Conservation (phyloP, 2,888 invertebrate species). For the Tryphoninae sp. region DNA sequence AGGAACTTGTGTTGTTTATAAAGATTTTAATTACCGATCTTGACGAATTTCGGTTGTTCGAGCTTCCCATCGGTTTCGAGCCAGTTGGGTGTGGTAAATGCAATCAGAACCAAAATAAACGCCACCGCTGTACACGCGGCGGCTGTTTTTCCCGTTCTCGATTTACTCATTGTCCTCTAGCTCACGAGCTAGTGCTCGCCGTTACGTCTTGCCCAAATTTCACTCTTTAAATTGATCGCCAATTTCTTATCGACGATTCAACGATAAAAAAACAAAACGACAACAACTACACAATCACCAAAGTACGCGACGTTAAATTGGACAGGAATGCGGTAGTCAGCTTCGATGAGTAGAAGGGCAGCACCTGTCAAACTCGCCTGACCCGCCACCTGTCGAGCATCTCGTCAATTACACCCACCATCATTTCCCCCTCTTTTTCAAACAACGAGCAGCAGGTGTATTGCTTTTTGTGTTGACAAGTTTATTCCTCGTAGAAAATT, state of each 20-base stretch:
- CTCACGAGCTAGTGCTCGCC: background rate
- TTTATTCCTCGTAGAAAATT: background rate
- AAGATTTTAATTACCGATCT: conserved; percentile 85
- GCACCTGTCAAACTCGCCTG: conserved; percentile 26
- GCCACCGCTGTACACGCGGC: conserved; percentile 91
- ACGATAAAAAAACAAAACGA: conserved; percentile 13
- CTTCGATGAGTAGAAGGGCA: conserved; percentile 36
- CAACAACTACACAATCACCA: conserved; percentile 16
- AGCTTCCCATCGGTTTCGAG: conserved; percentile 94
- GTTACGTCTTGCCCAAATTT: background rate
- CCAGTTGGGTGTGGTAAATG: conserved; percentile 98
- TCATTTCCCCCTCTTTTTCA: background rate
- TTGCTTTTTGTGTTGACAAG: background rate
- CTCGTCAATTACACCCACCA: background rate
- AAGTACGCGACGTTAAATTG: conserved; percentile 19
- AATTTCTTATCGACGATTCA: background rate
- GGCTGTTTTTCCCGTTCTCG: conserved; percentile 91
- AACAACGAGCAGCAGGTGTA: background rate
- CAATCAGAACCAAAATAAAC: conserved; percentile 91
- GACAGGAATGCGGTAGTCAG: conserved; percentile 5
- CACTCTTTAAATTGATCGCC: background rate
- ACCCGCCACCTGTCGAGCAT: background rate
- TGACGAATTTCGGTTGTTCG: conserved; percentile 89
- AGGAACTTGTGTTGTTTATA: too few species aligned
- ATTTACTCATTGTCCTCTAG: conserved; percentile 82